Evolutionary conservation across 2,888 invertebrate genomes (phyloP).

Genomic region (Seira ritae): DNA sequence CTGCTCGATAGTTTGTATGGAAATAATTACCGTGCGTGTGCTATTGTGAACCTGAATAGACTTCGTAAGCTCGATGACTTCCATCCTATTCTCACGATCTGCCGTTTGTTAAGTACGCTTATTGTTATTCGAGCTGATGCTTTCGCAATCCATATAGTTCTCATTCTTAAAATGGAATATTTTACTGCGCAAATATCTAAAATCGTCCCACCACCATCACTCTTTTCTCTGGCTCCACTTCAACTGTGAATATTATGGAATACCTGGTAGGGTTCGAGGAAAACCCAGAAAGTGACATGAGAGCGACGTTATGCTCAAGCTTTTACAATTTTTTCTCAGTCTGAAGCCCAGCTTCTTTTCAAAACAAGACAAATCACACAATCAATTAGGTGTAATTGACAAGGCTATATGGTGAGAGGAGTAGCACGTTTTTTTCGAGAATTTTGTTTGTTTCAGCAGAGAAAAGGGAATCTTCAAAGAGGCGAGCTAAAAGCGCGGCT

Average conservation of each 20-base stretch:
- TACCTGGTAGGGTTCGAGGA: background rate
- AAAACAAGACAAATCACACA: slow-evolving; percentile 35
- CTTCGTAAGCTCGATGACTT: background rate
- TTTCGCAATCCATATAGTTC: no score
- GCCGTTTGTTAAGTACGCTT: background rate
- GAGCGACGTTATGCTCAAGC: background rate
- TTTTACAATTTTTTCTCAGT: slow-evolving; percentile 3
- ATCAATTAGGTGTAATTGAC: slow-evolving; percentile 26
- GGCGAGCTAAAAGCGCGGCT: background rate
- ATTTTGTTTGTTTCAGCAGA: background rate
- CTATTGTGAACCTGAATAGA: background rate
- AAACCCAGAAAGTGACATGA: slow-evolving; percentile 8
- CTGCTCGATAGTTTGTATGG: background rate
- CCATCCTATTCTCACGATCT: background rate
- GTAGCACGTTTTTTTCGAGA: slow-evolving; percentile 8
- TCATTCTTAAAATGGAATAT: background rate
- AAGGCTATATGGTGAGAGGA: slow-evolving; percentile 19
- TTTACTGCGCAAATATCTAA: no score
- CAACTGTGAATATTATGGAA: no score
- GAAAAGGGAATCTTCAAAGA: background rate
- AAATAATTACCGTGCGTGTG: background rate
- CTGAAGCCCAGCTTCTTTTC: background rate
- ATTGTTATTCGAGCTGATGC: no score
- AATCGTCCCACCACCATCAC: no score
- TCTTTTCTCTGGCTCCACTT: no score